Percentiles rank a stretch among this genome's conserved stretches.
These are phyloP conservation scores for Thalassophryne amazonica DNA, from an alignment of 2,797 vertebrate species.

Conservation along the genomic window DNA sequence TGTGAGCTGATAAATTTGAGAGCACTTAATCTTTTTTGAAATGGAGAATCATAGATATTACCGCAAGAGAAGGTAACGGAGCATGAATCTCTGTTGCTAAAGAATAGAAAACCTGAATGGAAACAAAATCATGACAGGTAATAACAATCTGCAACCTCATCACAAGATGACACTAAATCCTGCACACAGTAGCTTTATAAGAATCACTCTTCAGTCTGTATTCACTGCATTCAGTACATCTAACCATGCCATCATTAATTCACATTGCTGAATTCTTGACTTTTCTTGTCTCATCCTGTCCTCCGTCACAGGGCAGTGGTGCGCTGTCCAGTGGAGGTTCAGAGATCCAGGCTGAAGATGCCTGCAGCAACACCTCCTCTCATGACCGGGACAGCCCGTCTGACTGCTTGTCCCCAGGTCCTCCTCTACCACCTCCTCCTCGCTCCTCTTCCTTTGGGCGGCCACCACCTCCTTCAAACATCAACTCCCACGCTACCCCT, in stretches of 20 bases:
- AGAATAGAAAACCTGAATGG: no score
- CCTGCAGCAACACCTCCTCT: conserved; percentile 97
- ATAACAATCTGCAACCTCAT: no score
- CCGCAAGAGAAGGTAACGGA: no score
- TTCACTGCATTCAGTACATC: no score
- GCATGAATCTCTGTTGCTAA: no score
- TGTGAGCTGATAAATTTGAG: no score
- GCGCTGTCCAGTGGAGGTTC: conserved; percentile 96
- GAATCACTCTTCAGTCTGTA: no score
- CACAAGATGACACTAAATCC: no score
- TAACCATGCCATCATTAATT: neutral
- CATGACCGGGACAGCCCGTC: conserved; percentile 90
- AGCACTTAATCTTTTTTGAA: no score
- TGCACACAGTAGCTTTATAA: no score
- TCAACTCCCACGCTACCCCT: conserved; percentile 70
- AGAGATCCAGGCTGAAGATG: conserved; percentile 95
- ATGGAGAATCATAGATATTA: no score
- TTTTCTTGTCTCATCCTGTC: neutral
- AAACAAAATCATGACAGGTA: no score
- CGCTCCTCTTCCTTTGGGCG: conserved; percentile 75
- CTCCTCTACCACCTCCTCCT: conserved; percentile 67
- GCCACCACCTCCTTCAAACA: conserved; percentile 31
- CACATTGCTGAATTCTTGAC: neutral
- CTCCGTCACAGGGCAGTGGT: conserved; percentile 75
- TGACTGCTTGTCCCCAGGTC: conserved; percentile 92